These are phyloP conservation scores for Volucella inflata DNA, from an alignment of 2,888 invertebrate genomes.

Conservation along the genomic window DNA sequence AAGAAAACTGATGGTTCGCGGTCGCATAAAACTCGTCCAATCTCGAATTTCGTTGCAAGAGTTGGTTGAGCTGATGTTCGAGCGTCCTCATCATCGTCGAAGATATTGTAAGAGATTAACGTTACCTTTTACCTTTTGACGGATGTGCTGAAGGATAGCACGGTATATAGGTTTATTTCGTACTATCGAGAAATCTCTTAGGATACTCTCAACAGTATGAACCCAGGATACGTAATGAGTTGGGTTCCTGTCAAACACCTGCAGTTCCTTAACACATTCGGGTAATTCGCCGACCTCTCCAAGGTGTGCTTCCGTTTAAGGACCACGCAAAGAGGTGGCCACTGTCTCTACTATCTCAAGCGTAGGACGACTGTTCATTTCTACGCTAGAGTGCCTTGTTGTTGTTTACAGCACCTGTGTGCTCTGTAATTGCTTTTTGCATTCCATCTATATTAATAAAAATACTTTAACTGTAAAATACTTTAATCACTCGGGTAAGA, in stretches of 20 bases:
- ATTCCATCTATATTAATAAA: background rate
- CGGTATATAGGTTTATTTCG: too few species aligned
- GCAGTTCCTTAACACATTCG: slow-evolving; percentile 25
- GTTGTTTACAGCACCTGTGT: background rate
- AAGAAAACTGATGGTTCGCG: slow-evolving; percentile 62
- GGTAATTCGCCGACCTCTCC: slow-evolving; percentile 6
- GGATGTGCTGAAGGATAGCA: too few species aligned
- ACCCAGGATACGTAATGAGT: too few species aligned
- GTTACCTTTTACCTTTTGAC: slow-evolving; percentile 11
- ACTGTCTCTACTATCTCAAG: background rate
- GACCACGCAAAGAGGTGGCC: too few species aligned
- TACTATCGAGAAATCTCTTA: background rate
- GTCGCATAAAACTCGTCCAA: slow-evolving; percentile 70
- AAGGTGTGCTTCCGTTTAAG: too few species aligned
- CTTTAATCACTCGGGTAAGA: too few species aligned
- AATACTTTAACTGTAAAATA: background rate
- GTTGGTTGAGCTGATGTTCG: slow-evolving; percentile 63
- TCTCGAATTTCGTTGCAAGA: too few species aligned
- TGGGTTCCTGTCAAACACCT: background rate
- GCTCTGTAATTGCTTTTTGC: background rate
- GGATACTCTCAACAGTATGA: background rate
- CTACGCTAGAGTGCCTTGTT: background rate
- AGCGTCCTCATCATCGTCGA: slow-evolving; percentile 67
- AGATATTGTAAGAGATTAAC: too few species aligned
- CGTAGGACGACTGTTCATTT: slow-evolving; percentile 9